These are phyloP conservation scores for Otus scops DNA, from an alignment of 2,797 vertebrate genomes.

Conservation along the genomic window DNA sequence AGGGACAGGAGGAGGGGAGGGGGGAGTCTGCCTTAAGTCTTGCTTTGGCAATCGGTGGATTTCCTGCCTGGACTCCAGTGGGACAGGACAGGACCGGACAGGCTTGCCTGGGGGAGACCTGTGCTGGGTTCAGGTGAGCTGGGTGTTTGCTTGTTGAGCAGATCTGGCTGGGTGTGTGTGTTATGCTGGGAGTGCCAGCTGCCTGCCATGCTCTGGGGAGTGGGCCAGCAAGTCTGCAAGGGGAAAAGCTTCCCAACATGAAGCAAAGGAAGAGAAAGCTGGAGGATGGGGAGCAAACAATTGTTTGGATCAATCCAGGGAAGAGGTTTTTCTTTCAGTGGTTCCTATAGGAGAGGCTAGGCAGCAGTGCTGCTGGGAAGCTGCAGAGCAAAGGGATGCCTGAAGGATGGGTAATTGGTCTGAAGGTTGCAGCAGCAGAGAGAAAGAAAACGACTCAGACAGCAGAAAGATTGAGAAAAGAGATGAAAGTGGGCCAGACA, in stretches of 20 bases:
- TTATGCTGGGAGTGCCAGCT: neutral
- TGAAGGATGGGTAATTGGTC: neutral
- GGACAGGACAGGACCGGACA: neutral
- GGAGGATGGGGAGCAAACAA: neutral
- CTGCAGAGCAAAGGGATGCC: neutral
- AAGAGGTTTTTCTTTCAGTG: neutral
- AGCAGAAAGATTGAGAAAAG: neutral
- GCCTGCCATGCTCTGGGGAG: neutral
- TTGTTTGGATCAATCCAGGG: neutral
- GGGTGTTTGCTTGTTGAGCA: neutral
- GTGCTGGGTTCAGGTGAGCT: neutral
- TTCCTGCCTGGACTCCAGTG: neutral
- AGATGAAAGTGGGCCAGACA: neutral
- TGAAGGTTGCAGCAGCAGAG: neutral
- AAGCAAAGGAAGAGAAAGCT: neutral
- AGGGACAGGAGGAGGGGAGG: constrained; percentile 34
- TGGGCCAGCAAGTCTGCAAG: neutral
- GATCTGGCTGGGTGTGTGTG: neutral
- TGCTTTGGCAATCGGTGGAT: neutral
- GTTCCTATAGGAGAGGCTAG: neutral
- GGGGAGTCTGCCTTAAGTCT: neutral
- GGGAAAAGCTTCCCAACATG: rapidly evolving
- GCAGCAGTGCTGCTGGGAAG: neutral
- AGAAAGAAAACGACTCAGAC: neutral
- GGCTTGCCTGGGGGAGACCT: neutral